These are phyloP conservation scores for human DNA, from an alignment of 2,113 vertebrate genomes.

Conservation along the genomic window GRCh38 chr5:141804001-141804500, in stretches of 20 bases:
- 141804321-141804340: constrained; percentile 81
- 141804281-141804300: constrained; percentile 68
- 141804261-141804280: constrained; percentile 35
- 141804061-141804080: background rate
- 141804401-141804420: constrained; percentile 82
- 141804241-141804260: background rate
- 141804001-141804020: constrained; percentile 66
- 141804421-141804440: constrained; percentile 81
- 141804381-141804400: constrained; percentile 81
- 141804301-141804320: constrained; percentile 81
- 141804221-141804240: background rate
- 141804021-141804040: constrained; percentile 56
- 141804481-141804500: background rate
- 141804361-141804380: constrained; percentile 81
- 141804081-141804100: background rate
- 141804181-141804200: background rate
- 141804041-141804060: constrained; percentile 60
- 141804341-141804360: constrained; percentile 79
- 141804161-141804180: background rate
- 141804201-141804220: background rate
- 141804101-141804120: background rate
- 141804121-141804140: background rate
- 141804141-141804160: background rate
- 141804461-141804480: constrained; percentile 68
- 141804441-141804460: constrained; percentile 71